phyloP scores from a whole-genome alignment of 1,140 invertebrate genomes.

The Aethina tumida region DNA sequence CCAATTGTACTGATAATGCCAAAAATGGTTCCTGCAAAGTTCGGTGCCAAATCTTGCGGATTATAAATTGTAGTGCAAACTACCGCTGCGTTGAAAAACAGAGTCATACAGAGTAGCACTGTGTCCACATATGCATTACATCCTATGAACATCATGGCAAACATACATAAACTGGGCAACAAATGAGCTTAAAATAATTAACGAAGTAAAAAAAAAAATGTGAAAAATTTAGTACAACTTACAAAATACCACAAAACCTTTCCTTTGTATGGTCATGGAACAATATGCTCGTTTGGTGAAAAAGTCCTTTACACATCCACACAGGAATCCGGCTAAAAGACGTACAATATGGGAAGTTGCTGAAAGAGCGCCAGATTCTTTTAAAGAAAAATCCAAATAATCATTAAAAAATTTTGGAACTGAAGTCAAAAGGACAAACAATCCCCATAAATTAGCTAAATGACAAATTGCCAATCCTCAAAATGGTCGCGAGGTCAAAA shows the following conservation, averaged over 20 bases:
- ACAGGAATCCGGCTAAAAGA: slow-evolving; percentile 51
- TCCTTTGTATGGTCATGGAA: slow-evolving; percentile 53
- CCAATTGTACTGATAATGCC: slow-evolving; percentile 65
- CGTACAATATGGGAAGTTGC: slow-evolving; percentile 58
- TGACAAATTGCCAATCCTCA: slow-evolving; percentile 55
- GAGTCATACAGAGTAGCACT: slow-evolving; percentile 52
- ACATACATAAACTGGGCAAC: no score
- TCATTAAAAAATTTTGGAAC: slow-evolving; percentile 81
- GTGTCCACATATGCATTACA: no score
- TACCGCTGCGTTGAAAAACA: slow-evolving; percentile 71
- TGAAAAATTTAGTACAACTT: no score
- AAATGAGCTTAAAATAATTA: no score
- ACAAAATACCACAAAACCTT: slow-evolving; percentile 61
- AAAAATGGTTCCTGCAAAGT: slow-evolving; percentile 67
- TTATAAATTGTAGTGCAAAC: slow-evolving; percentile 76
- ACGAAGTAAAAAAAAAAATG: no score
- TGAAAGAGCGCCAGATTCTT: slow-evolving; percentile 58
- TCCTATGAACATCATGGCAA: no score
- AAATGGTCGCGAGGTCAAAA: slow-evolving; percentile 56
- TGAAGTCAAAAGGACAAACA: slow-evolving; percentile 75
- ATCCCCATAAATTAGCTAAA: slow-evolving; percentile 66
- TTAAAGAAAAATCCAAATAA: slow-evolving; percentile 73
- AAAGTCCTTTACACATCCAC: slow-evolving; percentile 55
- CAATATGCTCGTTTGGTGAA: slow-evolving; percentile 46
- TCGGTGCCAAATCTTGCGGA: slow-evolving; percentile 73